These are phyloP conservation scores for Ophion costatus DNA, from an alignment of 2,888 invertebrate species.

Conservation along the genomic window DNA sequence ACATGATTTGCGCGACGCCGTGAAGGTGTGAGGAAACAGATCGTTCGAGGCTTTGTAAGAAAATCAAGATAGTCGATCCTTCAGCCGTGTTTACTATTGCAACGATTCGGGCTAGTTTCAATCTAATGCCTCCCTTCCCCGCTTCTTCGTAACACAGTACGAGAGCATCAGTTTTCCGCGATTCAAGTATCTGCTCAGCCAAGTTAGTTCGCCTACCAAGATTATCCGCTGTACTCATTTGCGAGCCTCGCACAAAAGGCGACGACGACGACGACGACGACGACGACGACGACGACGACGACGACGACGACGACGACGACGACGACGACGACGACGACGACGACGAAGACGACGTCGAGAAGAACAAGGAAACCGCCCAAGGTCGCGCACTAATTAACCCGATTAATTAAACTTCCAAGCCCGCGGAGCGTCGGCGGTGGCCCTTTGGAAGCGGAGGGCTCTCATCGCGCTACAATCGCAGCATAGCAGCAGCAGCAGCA, in stretches of 20 bases:
- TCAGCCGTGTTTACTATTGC: neutral
- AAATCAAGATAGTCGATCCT: neutral
- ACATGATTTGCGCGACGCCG: too few relatives aligned
- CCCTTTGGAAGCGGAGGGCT: neutral
- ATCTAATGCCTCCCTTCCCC: neutral
- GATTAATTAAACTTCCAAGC: slow-evolving; percentile 51
- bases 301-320: slow-evolving; percentile 14
- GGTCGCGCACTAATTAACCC: slow-evolving; percentile 27
- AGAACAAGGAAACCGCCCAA: neutral
- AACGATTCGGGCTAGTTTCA: neutral
- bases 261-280: slow-evolving; percentile 14
- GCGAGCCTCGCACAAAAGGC: slow-evolving; percentile 15
- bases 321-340: slow-evolving; percentile 14
- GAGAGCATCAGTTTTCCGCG: slow-evolving; percentile 1
- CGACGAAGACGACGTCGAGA: slow-evolving; percentile 5
- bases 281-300: slow-evolving; percentile 21
- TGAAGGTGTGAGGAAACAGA: too few relatives aligned
- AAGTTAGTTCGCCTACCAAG: slow-evolving; percentile 8
- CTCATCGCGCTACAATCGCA: neutral
- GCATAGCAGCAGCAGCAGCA: neutral
- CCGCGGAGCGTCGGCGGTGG: slow-evolving; percentile 27
- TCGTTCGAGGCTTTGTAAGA: neutral
- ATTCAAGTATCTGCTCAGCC: neutral
- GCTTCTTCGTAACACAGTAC: neutral
- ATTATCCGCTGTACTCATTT: slow-evolving; percentile 36